Base-by-base conservation (phyloP, 1,140 invertebrate genomes). In the Ceratina calcarata region DNA sequence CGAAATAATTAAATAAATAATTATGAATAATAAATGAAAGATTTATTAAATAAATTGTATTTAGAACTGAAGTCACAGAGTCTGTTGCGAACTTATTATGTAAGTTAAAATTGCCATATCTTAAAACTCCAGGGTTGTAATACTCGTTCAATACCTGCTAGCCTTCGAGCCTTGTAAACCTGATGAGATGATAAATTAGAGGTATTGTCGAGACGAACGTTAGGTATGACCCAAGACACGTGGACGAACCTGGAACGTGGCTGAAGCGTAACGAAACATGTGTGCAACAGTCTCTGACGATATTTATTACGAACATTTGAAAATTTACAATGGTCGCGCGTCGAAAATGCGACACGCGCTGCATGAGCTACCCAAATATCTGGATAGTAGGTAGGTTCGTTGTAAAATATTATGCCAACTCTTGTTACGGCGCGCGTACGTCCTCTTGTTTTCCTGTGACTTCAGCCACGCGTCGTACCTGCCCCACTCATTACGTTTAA, bases 251-350 rank as follows among this genome's bases (percentile, higher is more conserved):
- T 0, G 60, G 27, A 78, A 61, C 68, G 76, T 78, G 76, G 15
- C 76, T 18, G 22, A 16, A 51, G 2, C 55, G 1, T 24, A 49
- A 15, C 3, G 20, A 8, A 53, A 83, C 84, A 86, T 49, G 57
- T 86, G 84, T 80, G 68, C 55, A 10, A 0, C 82, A 84, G 76
- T 20, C 76, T 37, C 16, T 3, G 49, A 10, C 13, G 27, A 64
- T 80, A 70, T 72, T 80, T 78, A 64, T 73, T 73, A 27, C 37
- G 65, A 66, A 61, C 65, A 32, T 49, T 67, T 62, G 51, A 64
- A 55, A 69, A 76, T 84, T 81, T 79, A 86, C 71, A 79, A 86
- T 78, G 77, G 82, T 84, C 80, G 62, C 83, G 80, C 62, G 83
- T 57, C 76, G 22, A 18, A 49, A 68, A 62, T 37, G 24, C 58